These are phyloP conservation scores for Apodemia hepburni DNA, from an alignment of 2,888 invertebrate species.

Conservation along the genomic window DNA sequence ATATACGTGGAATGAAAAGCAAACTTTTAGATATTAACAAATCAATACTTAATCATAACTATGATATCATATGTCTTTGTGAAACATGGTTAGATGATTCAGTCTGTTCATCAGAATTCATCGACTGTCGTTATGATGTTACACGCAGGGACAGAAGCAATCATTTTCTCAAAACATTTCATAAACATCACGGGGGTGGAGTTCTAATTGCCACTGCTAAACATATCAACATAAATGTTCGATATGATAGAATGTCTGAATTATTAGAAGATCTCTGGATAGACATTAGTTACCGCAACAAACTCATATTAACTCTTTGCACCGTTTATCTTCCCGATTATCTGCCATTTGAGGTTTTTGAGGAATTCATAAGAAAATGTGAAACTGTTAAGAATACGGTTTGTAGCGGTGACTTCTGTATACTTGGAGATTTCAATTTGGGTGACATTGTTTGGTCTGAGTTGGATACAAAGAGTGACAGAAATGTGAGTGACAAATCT, in stretches of 20 bases:
- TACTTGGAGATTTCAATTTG: constrained; percentile 12
- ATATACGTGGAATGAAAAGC: constrained; percentile 3
- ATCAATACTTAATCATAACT: neutral
- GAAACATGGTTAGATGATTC: constrained; percentile 16
- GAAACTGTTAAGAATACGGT: neutral
- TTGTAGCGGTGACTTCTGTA: neutral
- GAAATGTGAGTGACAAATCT: constrained; percentile 9
- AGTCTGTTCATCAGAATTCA: constrained; percentile 3
- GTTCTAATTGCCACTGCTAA: neutral
- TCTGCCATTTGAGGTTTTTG: constrained; percentile 10
- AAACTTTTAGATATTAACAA: neutral
- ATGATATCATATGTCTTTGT: constrained; percentile 1
- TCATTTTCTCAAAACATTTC: constrained; percentile 1
- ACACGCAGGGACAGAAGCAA: constrained; percentile 1
- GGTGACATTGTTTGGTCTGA: constrained; percentile 8
- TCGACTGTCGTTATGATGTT: constrained; percentile 12
- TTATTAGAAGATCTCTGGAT: constrained; percentile 18
- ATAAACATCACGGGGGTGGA: neutral
- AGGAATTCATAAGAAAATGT: constrained; percentile 16
- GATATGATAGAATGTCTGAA: constrained; percentile 16
- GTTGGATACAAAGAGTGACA: neutral
- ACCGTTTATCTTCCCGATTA: constrained; percentile 17
- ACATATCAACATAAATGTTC: neutral
- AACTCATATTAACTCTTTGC: constrained; percentile 1
- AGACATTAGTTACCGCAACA: constrained; percentile 10